Conservation (phyloP, 2,888 invertebrate genomes). For the Amblyjoppa proteus region DNA sequence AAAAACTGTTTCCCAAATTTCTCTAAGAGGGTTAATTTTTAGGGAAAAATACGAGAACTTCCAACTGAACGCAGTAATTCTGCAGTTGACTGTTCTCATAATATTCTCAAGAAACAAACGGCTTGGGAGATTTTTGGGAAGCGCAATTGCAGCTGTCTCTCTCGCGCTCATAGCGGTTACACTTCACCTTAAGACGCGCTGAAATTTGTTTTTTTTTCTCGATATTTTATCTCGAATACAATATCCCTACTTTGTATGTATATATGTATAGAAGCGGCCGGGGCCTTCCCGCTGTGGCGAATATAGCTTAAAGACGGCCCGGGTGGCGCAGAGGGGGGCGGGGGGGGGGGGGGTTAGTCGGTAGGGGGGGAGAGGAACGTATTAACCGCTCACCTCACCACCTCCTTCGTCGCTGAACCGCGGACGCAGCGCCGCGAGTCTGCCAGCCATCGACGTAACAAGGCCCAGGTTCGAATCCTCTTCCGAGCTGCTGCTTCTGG, state of each 20-base stretch:
- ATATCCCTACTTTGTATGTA: constrained; percentile 17
- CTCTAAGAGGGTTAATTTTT: no score
- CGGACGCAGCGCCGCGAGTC: constrained; percentile 41
- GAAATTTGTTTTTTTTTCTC: not conserved
- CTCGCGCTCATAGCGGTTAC: not conserved
- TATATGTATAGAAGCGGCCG: constrained; percentile 35
- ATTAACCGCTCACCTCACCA: constrained; percentile 60
- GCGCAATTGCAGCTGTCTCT: no score
- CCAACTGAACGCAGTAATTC: no score
- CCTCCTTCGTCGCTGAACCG: constrained; percentile 30
- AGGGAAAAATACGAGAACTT: no score
- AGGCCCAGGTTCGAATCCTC: constrained; percentile 56
- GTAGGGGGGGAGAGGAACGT: constrained; percentile 4
- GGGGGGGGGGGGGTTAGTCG: not conserved
- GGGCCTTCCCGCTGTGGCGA: no score
- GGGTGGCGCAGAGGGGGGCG: not conserved
- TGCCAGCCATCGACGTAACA: constrained; percentile 65
- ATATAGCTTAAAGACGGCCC: constrained; percentile 4
- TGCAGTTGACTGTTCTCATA: no score
- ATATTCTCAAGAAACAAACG: no score
- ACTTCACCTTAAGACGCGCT: not conserved
- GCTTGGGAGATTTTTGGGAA: no score
- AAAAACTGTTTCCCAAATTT: no score
- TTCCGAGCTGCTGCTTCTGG: constrained; percentile 15
- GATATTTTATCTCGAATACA: constrained; percentile 7